Evolutionary conservation across 2,888 invertebrate species (phyloP), one percentile per base, ranked within the genome.

Genomic region (Sminthurides aquaticus): DNA sequence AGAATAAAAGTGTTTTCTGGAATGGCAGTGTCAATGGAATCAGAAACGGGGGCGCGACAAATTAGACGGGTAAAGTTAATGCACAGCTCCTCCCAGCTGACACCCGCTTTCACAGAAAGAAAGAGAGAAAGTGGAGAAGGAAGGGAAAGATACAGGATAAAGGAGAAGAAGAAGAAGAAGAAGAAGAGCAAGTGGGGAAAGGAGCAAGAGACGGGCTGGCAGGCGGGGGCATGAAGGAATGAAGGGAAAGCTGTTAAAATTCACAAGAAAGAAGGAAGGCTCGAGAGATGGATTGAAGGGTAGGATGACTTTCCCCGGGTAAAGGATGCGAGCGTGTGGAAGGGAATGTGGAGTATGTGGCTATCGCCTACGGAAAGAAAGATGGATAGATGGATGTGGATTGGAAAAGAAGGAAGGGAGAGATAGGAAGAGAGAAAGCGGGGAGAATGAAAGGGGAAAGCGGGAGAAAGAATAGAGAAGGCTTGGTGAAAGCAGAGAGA

Each of bases 41-140:
- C 52, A 20, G 52, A 52, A 52, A 52, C 52, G 52, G 52, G 52
- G 52, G 52, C 52, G 52, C 52, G 52, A 52, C 52, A 52, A 52
- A 52, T 52, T 52, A 52, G 52, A 52, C 52, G 52, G 52, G 20
- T 20, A 52, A 52, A 52, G 20, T 22, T 52, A 52, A 52, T 20
- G 52, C 52, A 15, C 52, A 22, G 52, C 52, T 52, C 52, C 52
- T 52, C 52, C 52, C 52, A 20, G 20, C 52, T 52, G 18, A 20
- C 22, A 20, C 22, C 20, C 52, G 5, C 52, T 18, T 18, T 43
- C 43, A 43, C 8, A 43, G 18, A 43, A 43, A 43, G 43, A 43
- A 43, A 43, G 43, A n/a, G n/a, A n/a, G n/a, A n/a, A n/a, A n/a
- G n/a, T n/a, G 43, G 43, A 15, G 43, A 11, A 11, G 5, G 43